Conservation (phyloP, 2,797 vertebrate genomes). For the Oreochromis mossambicus region DNA sequence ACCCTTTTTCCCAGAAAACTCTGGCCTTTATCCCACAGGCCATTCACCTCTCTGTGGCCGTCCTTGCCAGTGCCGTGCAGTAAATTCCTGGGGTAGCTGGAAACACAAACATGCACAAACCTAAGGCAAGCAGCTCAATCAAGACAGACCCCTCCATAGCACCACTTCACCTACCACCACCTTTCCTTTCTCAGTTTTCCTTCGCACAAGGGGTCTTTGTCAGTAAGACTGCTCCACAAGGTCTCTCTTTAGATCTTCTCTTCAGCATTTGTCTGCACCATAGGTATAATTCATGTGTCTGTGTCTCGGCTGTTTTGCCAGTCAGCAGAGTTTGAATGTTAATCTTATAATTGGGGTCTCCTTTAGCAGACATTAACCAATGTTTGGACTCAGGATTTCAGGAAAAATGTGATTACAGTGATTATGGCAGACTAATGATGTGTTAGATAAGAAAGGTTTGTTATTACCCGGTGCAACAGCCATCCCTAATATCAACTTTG, state of each 20-base stretch:
- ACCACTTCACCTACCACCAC: neutral
- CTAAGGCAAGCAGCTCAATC: slow-evolving; percentile 44
- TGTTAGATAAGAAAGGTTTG: slow-evolving; percentile 64
- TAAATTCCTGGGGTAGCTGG: slow-evolving; percentile 80
- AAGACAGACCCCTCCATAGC: slow-evolving; percentile 37
- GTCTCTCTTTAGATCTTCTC: slow-evolving; percentile 26
- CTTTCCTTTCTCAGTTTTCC: slow-evolving; percentile 16
- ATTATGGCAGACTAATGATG: slow-evolving; percentile 70
- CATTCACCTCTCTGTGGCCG: slow-evolving; percentile 62
- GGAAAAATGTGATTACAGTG: slow-evolving; percentile 75
- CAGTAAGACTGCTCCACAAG: slow-evolving; percentile 9
- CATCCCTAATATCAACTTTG: slow-evolving; percentile 59
- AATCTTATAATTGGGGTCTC: slow-evolving; percentile 75
- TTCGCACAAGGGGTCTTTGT: slow-evolving; percentile 55
- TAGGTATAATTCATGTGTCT: slow-evolving; percentile 30
- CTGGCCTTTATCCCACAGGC: slow-evolving; percentile 64
- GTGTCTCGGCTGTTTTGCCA: slow-evolving; percentile 35
- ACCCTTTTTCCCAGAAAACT: slow-evolving; percentile 58
- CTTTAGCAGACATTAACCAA: slow-evolving; percentile 60
- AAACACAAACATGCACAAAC: slow-evolving; percentile 79
- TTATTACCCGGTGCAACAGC: slow-evolving; percentile 61
- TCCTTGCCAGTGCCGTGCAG: slow-evolving; percentile 63
- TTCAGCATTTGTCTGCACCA: slow-evolving; percentile 36
- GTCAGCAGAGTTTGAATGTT: slow-evolving; percentile 64
- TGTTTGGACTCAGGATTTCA: slow-evolving; percentile 67